phyloP scores from a whole-genome alignment of 2,113 vertebrate species.

The Ciconia stormi region DNA sequence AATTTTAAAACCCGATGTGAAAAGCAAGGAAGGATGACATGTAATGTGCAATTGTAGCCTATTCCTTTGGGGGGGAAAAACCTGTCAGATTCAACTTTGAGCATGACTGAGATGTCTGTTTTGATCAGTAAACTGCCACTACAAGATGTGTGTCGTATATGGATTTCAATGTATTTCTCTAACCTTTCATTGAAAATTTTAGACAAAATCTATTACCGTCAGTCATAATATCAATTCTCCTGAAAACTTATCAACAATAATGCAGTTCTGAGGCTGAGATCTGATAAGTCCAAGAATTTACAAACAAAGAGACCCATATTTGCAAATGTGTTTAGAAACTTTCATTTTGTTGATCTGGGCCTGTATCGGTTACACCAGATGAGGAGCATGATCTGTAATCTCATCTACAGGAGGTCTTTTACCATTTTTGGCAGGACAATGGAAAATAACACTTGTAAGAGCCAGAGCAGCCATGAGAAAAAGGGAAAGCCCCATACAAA shows the following conservation, averaged over 20 bases:
- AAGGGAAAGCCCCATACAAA: background rate
- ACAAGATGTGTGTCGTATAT: background rate
- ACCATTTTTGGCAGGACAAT: background rate
- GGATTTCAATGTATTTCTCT: background rate
- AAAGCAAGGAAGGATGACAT: background rate
- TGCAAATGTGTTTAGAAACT: background rate
- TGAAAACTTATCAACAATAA: background rate
- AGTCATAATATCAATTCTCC: background rate
- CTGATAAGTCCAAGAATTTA: background rate
- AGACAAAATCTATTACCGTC: background rate
- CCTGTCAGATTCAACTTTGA: background rate
- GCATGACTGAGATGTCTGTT: background rate
- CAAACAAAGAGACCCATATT: background rate
- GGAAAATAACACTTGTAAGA: background rate
- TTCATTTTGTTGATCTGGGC: background rate
- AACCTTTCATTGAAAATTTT: background rate
- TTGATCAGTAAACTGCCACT: background rate
- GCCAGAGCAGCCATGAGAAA: background rate
- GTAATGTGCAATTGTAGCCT: accelerated
- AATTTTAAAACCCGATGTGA: background rate
- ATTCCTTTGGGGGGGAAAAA: background rate
- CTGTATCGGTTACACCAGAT: background rate
- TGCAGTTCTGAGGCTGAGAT: background rate
- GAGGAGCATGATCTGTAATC: background rate
- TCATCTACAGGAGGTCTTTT: background rate